Evolutionary conservation across 53 echinoderm and acorn worm genomes (phyloP).

Genomic region (Holothuria scabra): DNA sequence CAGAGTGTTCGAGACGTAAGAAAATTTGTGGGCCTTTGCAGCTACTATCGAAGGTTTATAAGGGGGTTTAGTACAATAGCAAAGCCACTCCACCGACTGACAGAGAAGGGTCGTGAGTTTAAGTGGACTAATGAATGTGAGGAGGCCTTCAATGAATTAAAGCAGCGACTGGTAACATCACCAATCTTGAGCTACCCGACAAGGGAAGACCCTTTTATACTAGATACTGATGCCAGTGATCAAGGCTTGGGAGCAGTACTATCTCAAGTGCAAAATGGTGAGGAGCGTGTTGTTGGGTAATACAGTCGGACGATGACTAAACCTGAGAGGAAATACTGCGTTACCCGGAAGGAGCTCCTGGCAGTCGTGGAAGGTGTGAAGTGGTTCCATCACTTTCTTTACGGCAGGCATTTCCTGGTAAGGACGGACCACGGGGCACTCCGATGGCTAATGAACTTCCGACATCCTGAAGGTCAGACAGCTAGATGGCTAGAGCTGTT

Average conservation of each 20-base stretch:
- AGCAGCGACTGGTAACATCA: not conserved
- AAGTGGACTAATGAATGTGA: conserved; percentile 11
- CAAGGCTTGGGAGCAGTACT: conserved; percentile 19
- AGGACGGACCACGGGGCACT: conserved; percentile 27
- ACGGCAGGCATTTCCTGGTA: conserved; percentile 12
- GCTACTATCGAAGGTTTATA: conserved; percentile 21
- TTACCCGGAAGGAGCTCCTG: not conserved
- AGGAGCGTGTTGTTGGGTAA: conserved; percentile 1
- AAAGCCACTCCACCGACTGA: conserved; percentile 22
- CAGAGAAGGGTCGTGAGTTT: conserved; percentile 1
- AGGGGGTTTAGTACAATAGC: conserved; percentile 13
- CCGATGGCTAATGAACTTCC: conserved; percentile 14
- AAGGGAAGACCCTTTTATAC: conserved; percentile 3
- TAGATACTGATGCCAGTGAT: conserved; percentile 29
- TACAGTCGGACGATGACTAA: conserved; percentile 15
- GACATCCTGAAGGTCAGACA: conserved; percentile 11
- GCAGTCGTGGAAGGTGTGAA: conserved; percentile 7
- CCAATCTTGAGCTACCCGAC: conserved; percentile 15
- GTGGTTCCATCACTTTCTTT: not conserved
- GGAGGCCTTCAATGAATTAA: conserved; percentile 15
- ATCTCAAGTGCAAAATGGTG: conserved; percentile 9
- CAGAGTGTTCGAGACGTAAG: not conserved
- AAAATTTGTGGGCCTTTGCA: conserved; percentile 8
- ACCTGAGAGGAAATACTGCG: conserved; percentile 19
- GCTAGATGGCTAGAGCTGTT: conserved; percentile 20